Base-by-base conservation (phyloP, 2,113 vertebrate genomes). In the Pedetes capensis region DNA sequence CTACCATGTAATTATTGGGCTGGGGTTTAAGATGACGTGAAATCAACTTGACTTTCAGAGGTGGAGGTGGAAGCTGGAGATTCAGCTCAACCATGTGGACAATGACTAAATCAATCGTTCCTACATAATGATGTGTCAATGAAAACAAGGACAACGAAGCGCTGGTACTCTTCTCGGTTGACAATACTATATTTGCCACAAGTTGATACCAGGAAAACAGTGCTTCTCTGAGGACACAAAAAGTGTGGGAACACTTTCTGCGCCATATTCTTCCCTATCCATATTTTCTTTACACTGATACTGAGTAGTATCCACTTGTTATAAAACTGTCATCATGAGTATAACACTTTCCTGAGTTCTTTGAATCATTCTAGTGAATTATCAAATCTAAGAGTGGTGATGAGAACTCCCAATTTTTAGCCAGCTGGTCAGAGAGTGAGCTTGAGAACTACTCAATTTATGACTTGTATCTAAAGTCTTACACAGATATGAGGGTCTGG, bases 261-360 rank as follows among this genome's bases (percentile, higher is more conserved):
- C n/a, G n/a, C n/a, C n/a, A n/a, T 16, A 75, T 59, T 74, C 37
- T 87, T 27, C 17, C 17, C 20, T 87, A 64, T 18, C 9, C 1
- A 17, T 49, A 27, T 88, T 37, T 87, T 94, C 34, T 72, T 84
- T 83, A 79, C 9, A 7, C 18, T 55, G 17, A 14, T 47, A 93
- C 8, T 89, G 18, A 59, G 55, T 80, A 69, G 14, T 66, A 64
- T 44, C 2, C 0, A 27, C 34, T 72, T 27, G 27, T 29, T 91
- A 44, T 18, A 39, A 92, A 78, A 72, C 6, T 47, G 17, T 61
- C 78, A 88, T 29, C 4, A 18, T 75, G 39, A 78, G 5, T 25
- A 42, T 49, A 29, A 8, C 3, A 72, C n/a, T 68, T 72, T 74
- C 14, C 5, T 82, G 53, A 68, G 8, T 74, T 39, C 8, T 47